Base-by-base conservation (phyloP, 1,140 invertebrate genomes). In the Dinoponera quadriceps region DNA sequence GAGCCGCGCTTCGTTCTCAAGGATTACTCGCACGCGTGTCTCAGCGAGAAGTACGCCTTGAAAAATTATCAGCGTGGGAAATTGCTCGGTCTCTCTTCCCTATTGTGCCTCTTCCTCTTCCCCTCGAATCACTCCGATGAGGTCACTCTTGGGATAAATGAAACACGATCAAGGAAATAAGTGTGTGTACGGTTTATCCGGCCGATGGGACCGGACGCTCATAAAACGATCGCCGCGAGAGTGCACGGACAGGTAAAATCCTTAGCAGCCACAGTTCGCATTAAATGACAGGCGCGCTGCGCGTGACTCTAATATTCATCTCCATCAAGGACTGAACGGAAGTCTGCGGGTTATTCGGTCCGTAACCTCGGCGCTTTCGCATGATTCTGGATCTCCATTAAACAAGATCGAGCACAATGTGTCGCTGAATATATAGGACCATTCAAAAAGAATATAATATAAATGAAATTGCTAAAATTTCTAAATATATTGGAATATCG, bases 281-380 rank as follows among this genome's bases (percentile, higher is more conserved):
- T 71, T 71, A 48, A 80, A 38, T 55, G 75, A 80, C 75, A 33
- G 65, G 75, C 38, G 75, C 38, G 9, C 54, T 18, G 33, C 75
- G 51, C 65, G 65, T 80, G 75, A 71, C 62, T 77, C 73, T 33
- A 71, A 73, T 73, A 73, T 77, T 65, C 62, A 78, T 85, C 55
- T 55, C 29, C 54, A 48, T n/a, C 54, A 54, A 22, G 63, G 63
- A 78, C 57, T 77, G 29, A 74, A 75, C 20, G 82, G 71, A 75
- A 83, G 59, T 75, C 49, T 48, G 33, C 81, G 48, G 51, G 57
- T 57, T 51, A 82, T 49, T 82, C 16, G 66, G 54, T 62, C 38
- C n/a, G 63, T 83, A 75, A 60, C 51, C 60, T 55, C 72, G 49
- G n/a, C n/a, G n/a, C 27, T 48, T 69, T 77, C 81, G 65, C 81